phyloP scores from a whole-genome alignment of 2,113 vertebrate genomes.

The Megalops atlanticus region DNA sequence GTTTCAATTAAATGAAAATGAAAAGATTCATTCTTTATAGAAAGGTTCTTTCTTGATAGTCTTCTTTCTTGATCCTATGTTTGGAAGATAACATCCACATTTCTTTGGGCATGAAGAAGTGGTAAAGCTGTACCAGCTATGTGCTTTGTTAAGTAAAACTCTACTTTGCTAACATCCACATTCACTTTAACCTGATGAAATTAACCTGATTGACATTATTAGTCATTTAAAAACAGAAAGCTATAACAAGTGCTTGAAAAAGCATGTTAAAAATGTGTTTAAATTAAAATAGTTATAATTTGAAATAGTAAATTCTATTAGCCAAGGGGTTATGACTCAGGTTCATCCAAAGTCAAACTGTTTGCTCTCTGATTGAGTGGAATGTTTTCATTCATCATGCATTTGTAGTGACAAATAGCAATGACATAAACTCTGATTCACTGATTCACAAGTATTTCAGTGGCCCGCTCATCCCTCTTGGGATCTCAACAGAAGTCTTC shows the following conservation, averaged over 20 bases:
- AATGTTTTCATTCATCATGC: background rate
- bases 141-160: too few species aligned
- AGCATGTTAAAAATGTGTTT: background rate
- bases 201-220: background rate
- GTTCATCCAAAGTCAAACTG: background rate
- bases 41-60: too few species aligned
- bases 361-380: background rate
- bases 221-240: background rate
- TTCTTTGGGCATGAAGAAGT: too few species aligned
- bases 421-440: background rate
- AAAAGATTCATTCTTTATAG: too few species aligned
- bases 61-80: too few species aligned
- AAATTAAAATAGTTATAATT: background rate
- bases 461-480: background rate
- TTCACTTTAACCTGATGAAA: background rate
- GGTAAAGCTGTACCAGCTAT: too few species aligned
- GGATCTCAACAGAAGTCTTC: conserved; percentile 2
- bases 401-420: background rate
- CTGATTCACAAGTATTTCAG: background rate
- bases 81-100: too few species aligned
- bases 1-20: too few species aligned
- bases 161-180: background rate
- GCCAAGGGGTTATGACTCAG: background rate
- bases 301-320: background rate
- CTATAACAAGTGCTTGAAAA: background rate